phyloP scores from a whole-genome alignment of 1,140 invertebrate species.

The Uloborus diversus region DNA sequence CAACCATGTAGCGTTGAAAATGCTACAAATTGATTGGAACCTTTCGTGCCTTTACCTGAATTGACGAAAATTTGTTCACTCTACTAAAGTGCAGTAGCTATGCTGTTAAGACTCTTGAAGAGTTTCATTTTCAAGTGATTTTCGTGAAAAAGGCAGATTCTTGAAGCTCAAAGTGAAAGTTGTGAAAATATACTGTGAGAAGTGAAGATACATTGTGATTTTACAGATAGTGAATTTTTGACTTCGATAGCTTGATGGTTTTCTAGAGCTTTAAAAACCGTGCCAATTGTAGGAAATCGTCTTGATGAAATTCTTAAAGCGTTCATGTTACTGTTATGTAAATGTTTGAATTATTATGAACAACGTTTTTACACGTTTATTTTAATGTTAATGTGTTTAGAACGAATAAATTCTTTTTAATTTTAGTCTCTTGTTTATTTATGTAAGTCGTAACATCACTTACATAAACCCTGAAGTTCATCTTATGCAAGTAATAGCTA shows the following conservation, averaged over 20 bases:
- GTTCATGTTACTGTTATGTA: background rate
- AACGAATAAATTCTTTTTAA: background rate
- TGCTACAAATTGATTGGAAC: too few relatives aligned
- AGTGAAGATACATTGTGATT: too few relatives aligned
- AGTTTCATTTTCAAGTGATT: background rate
- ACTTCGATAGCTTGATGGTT: too few relatives aligned
- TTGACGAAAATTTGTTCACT: too few relatives aligned
- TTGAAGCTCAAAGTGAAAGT: background rate
- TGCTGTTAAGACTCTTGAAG: background rate
- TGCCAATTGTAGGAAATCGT: constrained; percentile 18
- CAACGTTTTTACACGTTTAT: constrained; percentile 5
- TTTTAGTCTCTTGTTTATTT: background rate
- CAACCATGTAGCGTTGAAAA: too few relatives aligned
- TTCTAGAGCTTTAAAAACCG: constrained; percentile 19
- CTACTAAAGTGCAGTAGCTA: background rate
- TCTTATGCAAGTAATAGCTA: too few relatives aligned
- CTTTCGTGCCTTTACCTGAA: too few relatives aligned
- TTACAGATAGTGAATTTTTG: too few relatives aligned
- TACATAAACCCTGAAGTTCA: too few relatives aligned
- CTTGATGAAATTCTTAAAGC: constrained; percentile 2
- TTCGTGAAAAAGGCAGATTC: background rate
- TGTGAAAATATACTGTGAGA: too few relatives aligned
- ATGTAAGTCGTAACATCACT: too few relatives aligned
- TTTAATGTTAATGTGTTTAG: constrained; percentile 10
- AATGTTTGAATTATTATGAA: background rate